Evolutionary conservation across 2,797 vertebrate species (phyloP).

Genomic region (Podargus strigoides): DNA sequence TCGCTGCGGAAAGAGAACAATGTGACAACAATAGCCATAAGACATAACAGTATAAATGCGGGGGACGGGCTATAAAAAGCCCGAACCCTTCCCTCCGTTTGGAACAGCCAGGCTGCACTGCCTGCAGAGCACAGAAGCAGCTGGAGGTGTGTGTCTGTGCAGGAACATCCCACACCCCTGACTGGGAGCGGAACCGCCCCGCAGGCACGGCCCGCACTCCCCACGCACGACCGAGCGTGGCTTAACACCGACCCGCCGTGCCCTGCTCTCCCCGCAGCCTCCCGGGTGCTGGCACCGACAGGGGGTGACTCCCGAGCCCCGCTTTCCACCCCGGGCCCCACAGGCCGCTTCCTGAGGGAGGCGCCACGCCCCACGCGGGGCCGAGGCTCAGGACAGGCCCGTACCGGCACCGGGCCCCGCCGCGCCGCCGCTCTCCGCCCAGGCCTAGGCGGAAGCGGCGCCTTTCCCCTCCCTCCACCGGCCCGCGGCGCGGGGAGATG

Average conservation of each 20-base stretch:
- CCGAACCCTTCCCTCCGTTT: rapidly evolving
- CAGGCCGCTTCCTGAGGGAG: not conserved
- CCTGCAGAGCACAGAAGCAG: not conserved
- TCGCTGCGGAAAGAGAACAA: slow-evolving; percentile 19
- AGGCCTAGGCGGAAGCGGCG: slow-evolving; percentile 6
- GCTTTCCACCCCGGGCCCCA: no score
- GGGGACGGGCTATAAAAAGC: not conserved
- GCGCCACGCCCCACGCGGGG: not conserved
- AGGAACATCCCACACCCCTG: no score
- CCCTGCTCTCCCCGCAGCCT: not conserved
- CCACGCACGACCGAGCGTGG: no score
- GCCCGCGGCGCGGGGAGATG: not conserved
- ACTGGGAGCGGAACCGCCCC: not conserved
- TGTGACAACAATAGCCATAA: rapidly evolving
- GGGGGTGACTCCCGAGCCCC: not conserved
- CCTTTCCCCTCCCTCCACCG: not conserved
- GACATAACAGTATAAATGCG: not conserved
- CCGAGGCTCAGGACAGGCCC: not conserved
- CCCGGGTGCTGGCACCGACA: not conserved
- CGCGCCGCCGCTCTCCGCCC: not conserved
- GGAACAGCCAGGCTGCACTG: not conserved
- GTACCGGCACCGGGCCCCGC: not conserved
- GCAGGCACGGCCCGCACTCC: not conserved
- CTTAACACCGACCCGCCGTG: no score
- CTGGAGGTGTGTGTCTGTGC: not conserved